A percentile compares a stretch with the other conserved stretches of the same genome.
Conservation (phyloP, 2,113 vertebrate genomes). For the Pollimyrus isidori region DNA sequence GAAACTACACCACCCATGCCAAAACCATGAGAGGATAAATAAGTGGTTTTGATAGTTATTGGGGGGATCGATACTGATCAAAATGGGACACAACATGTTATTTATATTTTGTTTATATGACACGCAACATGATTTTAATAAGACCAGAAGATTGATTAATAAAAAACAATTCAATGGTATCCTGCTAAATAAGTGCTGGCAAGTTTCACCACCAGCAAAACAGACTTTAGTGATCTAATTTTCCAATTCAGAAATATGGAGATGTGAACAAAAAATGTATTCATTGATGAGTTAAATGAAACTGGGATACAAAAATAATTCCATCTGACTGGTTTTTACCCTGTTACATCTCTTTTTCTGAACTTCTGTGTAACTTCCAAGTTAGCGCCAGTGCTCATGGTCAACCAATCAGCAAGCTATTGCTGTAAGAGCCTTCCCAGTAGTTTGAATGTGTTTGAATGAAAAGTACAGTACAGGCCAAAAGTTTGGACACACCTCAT, state of each 20-base stretch:
- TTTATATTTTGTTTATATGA: neutral
- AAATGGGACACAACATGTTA: neutral
- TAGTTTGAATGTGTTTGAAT: neutral
- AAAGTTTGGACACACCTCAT: too few relatives aligned
- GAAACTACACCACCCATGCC: too few relatives aligned
- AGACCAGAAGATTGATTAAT: neutral
- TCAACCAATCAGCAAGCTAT: neutral
- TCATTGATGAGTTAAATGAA: neutral
- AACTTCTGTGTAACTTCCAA: neutral
- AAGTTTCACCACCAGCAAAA: neutral
- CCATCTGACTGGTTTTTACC: too few relatives aligned
- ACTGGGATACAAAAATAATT: neutral
- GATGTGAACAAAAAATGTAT: neutral
- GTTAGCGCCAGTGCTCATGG: neutral
- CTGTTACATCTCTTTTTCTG: too few relatives aligned
- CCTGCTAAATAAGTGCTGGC: neutral
- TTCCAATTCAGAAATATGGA: neutral
- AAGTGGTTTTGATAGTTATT: too few relatives aligned
- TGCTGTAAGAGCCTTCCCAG: neutral
- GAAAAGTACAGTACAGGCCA: neutral
- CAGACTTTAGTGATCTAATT: neutral
- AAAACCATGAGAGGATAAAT: too few relatives aligned
- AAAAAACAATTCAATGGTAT: neutral
- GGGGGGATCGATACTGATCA: neutral
- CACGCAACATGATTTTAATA: neutral